These are phyloP conservation scores for Exocentrus adspersus DNA, from an alignment of 2,888 invertebrate species.

Conservation along the genomic window DNA sequence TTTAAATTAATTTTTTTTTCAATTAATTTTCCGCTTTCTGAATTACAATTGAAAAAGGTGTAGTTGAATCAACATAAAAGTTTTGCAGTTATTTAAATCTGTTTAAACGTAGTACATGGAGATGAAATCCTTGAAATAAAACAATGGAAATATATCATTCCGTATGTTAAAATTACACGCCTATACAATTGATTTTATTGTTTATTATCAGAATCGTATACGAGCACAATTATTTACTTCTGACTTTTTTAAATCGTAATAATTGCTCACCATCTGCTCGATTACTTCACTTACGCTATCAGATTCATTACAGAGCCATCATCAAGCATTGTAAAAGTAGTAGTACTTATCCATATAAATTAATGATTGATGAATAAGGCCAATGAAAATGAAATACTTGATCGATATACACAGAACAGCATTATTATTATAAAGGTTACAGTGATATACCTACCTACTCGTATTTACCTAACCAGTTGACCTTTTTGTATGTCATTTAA, in stretches of 20 bases:
- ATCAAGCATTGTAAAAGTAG: background rate
- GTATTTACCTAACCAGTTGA: no score
- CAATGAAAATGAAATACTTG: constrained; percentile 2
- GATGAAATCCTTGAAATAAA: background rate
- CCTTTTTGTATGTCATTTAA: constrained; percentile 7
- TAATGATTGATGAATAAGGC: constrained; percentile 12
- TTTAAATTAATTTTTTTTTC: no score
- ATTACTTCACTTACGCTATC: background rate
- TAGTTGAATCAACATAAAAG: no score
- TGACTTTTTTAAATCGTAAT: constrained; percentile 5
- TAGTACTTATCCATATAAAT: constrained; percentile 13
- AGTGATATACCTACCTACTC: no score
- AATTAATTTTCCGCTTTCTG: no score
- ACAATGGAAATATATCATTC: background rate
- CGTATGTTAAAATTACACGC: no score
- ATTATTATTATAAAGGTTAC: constrained; percentile 5
- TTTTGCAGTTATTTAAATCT: no score
- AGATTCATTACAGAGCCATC: background rate
- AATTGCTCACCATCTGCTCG: background rate
- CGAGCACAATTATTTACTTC: background rate
- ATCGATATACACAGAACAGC: background rate
- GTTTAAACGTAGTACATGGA: no score
- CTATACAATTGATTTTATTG: background rate
- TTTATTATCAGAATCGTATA: constrained; percentile 3
- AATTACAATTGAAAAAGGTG: no score